Base-by-base conservation (phyloP, 2,113 vertebrate species). In the Glareola pratincola region DNA sequence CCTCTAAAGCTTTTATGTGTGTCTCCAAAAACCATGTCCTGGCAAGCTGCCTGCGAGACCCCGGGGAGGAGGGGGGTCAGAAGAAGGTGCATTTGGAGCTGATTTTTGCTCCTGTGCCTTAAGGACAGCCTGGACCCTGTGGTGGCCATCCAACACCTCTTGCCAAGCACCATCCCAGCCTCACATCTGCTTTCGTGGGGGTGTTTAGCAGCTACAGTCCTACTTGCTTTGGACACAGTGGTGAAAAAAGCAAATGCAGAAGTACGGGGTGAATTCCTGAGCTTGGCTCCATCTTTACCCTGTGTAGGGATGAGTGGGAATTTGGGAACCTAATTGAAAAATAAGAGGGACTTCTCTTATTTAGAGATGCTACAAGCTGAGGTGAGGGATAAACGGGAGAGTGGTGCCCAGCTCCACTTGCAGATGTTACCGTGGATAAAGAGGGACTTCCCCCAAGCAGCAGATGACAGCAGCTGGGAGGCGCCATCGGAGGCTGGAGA, bases 61-160 rank as follows among this genome's bases (percentile, higher is more conserved):
- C 32, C 0, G 0, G 4, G 48, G 50, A 32, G 20, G 22, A 36
- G 50, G 8, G 26, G 26, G 7, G 8, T 10, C 6, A 67, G 68
- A 41, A 59, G 22, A 54, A 45, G 17, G 8, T 13, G 11, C 16
- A n/a, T 66, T 71, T 78, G n/a, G 54, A 74, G 36, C 9, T 81
- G 54, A 19, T 30, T 62, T 93, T 67, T 62, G 32, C 41, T 93
- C 7, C 36, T 60, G 10, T 6, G 12, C 29, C 37, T 26, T 22
- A 51, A 56, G 17, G 21, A n/a, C 16, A 50, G 43, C 22, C 63
- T 68, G 72, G 59, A 20, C 41, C 21, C 10, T 30, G 11, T 41
- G 22, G 32, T 12, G 50, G 7, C 34, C 53, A 14, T 8, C 14
- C 10, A 57, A 10, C 11, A 51, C 30, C 36, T 82, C 74, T 56